These are phyloP conservation scores for Patagioenas fasciata DNA, from an alignment of 2,113 vertebrate species.

Conservation along the genomic window DNA sequence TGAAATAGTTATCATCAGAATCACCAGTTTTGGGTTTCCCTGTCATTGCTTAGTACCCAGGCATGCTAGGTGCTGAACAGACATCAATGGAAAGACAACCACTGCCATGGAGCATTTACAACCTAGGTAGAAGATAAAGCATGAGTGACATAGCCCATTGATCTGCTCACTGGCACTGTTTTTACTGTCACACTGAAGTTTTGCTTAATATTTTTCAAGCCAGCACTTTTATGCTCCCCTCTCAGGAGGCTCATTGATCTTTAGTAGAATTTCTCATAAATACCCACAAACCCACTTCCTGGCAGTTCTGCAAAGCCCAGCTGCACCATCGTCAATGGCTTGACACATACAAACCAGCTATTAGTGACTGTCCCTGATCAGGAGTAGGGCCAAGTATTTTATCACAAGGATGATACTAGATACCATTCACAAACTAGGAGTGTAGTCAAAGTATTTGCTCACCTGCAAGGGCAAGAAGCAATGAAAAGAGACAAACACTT, in stretches of 20 bases:
- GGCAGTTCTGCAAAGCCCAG: not conserved
- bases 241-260: not conserved
- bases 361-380: not conserved
- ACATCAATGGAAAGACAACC: not conserved
- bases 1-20: not conserved
- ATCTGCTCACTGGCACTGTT: not conserved
- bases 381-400: not conserved
- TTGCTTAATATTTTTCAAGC: not conserved
- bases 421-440: not conserved
- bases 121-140: not conserved
- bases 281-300: not conserved
- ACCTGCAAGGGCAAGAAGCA: not conserved
- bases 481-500: not conserved
- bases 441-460: not conserved
- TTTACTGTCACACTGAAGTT: not conserved
- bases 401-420: not conserved
- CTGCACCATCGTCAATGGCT: not conserved
- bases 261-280: not conserved
- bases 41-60: not conserved
- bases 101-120: not conserved
- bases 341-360: not conserved
- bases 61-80: not conserved
- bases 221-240: not conserved
- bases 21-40: not conserved
- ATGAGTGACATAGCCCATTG: not conserved